These are phyloP conservation scores for Hirtodrosophila histrioides DNA, from an alignment of 2,888 invertebrate species.

Conservation along the genomic window DNA sequence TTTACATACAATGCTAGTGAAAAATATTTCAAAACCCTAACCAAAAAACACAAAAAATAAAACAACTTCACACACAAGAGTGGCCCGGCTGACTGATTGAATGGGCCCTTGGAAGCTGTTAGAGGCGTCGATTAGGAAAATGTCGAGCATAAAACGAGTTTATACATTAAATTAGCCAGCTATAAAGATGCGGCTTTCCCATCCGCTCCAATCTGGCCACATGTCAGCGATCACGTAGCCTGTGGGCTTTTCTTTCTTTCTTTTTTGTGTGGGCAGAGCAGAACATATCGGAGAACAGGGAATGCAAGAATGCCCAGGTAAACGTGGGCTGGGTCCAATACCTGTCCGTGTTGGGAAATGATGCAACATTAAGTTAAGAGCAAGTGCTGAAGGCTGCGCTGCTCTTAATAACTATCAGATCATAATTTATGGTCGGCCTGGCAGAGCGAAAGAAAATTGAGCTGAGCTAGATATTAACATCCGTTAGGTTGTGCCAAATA, in stretches of 20 bases:
- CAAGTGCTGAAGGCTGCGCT: constrained; percentile 30
- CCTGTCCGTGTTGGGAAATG: constrained; percentile 42
- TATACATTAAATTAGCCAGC: constrained; percentile 56
- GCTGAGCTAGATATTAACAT: constrained; percentile 53
- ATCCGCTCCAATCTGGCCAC: constrained; percentile 27
- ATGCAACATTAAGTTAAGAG: constrained; percentile 51
- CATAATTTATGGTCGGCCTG: constrained; percentile 57
- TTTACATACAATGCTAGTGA: constrained; percentile 64
- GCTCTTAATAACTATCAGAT: constrained; percentile 69
- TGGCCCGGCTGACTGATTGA: constrained; percentile 34
- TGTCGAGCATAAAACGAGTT: constrained; percentile 65
- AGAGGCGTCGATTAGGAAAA: constrained; percentile 31
- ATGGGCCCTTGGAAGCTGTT: constrained; percentile 26
- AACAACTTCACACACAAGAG: constrained; percentile 50
- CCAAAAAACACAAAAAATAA: constrained; percentile 4
- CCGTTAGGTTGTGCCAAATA: constrained; percentile 68
- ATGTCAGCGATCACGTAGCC: constrained; percentile 54
- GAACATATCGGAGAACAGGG: constrained; percentile 10
- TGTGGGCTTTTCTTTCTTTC: constrained; percentile 5
- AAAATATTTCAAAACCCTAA: constrained; percentile 59
- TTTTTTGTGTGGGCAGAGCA: constrained; percentile 28
- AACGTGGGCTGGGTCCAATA: constrained; percentile 15
- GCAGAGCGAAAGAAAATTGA: constrained; percentile 69
- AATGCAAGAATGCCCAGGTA: constrained; percentile 27
- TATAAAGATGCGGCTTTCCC: constrained; percentile 33